Evolutionary conservation across 2,113 vertebrate genomes (phyloP).

Genomic region (Oryzias javanicus): DNA sequence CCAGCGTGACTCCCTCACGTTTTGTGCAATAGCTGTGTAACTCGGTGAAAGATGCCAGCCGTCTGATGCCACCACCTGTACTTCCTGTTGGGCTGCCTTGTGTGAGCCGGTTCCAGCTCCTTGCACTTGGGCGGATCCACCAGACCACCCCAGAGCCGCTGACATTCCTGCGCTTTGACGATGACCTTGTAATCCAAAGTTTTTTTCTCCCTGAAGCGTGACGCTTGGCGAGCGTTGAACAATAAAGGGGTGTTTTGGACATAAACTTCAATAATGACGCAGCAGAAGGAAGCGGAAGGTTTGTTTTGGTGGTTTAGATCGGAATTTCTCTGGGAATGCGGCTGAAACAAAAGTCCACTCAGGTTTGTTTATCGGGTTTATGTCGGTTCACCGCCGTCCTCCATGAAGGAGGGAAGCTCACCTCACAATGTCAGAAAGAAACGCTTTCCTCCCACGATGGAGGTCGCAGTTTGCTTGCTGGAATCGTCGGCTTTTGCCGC

Average conservation of each 20-base stretch:
- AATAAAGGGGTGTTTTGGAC: constrained; percentile 43
- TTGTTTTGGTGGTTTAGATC: constrained; percentile 32
- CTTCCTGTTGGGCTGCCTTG: no score
- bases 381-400: no score
- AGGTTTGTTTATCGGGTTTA: constrained; percentile 40
- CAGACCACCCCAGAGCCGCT: constrained; percentile 49
- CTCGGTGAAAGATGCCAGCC: constrained; percentile 33
- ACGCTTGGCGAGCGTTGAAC: constrained; percentile 16
- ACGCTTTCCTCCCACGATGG: no score
- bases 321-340: constrained; percentile 43
- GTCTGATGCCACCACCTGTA: constrained; percentile 2
- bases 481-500: no score
- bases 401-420: no score
- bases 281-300: not conserved
- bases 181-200: constrained; percentile 35
- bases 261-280: constrained; percentile 31
- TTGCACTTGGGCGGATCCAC: constrained; percentile 32
- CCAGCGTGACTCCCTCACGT: constrained; percentile 5
- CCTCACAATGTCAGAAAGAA: no score
- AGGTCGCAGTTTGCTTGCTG: no score
- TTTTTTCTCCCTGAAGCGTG: constrained; percentile 18
- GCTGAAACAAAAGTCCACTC: constrained; percentile 41
- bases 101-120: not conserved
- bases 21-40: constrained; percentile 50
- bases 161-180: constrained; percentile 30